Conservation (phyloP, 2,888 invertebrate genomes). For the Micropterix aruncella region DNA sequence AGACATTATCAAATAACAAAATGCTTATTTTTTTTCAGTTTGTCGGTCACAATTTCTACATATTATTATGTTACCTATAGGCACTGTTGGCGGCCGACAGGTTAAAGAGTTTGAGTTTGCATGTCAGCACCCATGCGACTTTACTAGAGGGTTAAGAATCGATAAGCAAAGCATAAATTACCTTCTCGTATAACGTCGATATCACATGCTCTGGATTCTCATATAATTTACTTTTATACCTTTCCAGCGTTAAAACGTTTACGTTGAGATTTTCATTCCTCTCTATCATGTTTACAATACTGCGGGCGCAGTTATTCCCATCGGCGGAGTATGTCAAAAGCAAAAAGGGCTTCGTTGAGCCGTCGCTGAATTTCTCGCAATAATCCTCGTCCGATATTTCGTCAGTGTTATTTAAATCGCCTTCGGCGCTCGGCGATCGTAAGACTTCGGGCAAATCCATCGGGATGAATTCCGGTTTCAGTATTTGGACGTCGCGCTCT, state of each 20-base stretch:
- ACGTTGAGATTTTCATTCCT: constrained; percentile 24
- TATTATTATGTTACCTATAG: not conserved
- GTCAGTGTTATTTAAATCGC: not conserved
- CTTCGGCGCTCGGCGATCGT: constrained; percentile 4
- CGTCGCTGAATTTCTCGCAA: too few relatives aligned
- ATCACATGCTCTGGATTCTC: constrained; percentile 40
- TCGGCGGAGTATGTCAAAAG: constrained; percentile 41
- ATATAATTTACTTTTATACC: constrained; percentile 33
- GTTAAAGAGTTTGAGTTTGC: too few relatives aligned
- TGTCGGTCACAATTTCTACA: too few relatives aligned
- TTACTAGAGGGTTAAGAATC: too few relatives aligned
- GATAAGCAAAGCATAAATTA: too few relatives aligned
- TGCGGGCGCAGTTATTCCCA: constrained; percentile 30
- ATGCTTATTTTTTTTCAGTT: too few relatives aligned
- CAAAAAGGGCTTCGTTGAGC: constrained; percentile 20
- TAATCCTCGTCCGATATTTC: not conserved
- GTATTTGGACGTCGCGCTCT: constrained; percentile 25
- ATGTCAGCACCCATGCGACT: too few relatives aligned
- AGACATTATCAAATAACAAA: too few relatives aligned
- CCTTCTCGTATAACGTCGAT: constrained; percentile 41
- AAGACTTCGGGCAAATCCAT: constrained; percentile 30
- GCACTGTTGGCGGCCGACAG: too few relatives aligned
- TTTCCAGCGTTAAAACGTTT: constrained; percentile 29
- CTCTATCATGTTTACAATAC: constrained; percentile 34
- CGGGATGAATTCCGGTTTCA: constrained; percentile 20